A percentile compares a stretch with the other conserved stretches of the same genome.
Conservation (phyloP, 2,797 vertebrate genomes). For the Thunnus albacares region DNA sequence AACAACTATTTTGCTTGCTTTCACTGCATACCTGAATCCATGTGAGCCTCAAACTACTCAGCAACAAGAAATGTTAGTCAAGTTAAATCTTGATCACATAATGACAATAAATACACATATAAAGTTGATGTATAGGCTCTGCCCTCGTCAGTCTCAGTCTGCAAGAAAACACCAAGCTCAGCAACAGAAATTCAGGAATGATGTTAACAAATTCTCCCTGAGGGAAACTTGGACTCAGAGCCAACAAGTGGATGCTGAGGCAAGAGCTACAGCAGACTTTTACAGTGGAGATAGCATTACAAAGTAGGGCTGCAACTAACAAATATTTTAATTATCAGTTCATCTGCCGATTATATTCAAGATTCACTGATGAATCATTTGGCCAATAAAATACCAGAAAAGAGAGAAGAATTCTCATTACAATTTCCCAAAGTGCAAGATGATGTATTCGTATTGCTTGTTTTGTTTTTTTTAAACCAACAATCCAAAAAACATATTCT, state of each 20-base stretch:
- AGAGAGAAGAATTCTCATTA: neutral
- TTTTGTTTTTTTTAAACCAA: neutral
- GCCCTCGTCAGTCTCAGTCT: neutral
- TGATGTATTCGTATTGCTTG: neutral
- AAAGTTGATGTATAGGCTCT: neutral
- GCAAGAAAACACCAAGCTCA: neutral
- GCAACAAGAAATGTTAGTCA: neutral
- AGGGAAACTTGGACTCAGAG: neutral
- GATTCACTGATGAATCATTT: neutral
- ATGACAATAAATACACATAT: neutral
- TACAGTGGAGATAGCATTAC: neutral
- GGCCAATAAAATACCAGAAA: neutral
- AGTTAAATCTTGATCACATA: neutral
- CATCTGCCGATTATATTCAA: neutral
- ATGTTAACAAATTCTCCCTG: neutral
- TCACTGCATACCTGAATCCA: neutral
- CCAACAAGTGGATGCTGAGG: neutral
- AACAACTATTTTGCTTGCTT: constrained; percentile 7
- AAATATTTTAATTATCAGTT: neutral
- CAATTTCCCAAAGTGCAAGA: neutral
- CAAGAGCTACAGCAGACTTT: neutral
- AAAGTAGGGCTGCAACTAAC: neutral
- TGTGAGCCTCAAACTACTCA: neutral
- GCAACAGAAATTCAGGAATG: neutral
- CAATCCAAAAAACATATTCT: neutral